phyloP scores from a whole-genome alignment of 53 echinoderm and acorn worm genomes.

The Astropecten irregularis region DNA sequence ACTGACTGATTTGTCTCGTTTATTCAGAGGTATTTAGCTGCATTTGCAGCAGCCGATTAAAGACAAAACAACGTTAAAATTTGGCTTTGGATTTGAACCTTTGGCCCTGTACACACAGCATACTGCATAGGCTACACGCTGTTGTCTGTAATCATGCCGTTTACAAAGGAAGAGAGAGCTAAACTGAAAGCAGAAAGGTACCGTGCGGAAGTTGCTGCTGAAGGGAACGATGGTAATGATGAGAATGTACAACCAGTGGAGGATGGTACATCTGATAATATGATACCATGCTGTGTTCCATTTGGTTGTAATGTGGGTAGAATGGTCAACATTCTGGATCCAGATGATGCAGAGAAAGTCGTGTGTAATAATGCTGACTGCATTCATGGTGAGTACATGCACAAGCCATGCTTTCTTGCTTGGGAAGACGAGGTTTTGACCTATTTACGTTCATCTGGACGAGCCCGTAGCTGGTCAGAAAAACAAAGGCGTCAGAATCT shows the following conservation, averaged over 20 bases:
- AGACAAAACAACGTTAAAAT: too few species aligned
- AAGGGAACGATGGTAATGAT: constrained; percentile 60
- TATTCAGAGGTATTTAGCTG: too few species aligned
- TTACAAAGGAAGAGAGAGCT: constrained; percentile 84
- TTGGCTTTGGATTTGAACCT: too few species aligned
- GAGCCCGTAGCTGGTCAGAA: constrained; percentile 97
- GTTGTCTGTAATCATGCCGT: constrained; percentile 98
- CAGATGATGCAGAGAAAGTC: constrained; percentile 90
- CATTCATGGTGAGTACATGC: constrained; percentile 81
- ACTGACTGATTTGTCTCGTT: too few species aligned
- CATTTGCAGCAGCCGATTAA: too few species aligned
- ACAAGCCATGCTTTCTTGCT: constrained; percentile 83
- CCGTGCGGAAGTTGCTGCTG: constrained; percentile 78
- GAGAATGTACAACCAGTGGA: constrained; percentile 59
- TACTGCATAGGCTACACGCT: too few species aligned
- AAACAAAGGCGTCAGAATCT: constrained; percentile 97
- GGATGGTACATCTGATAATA: constrained; percentile 64
- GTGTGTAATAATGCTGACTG: constrained; percentile 98
- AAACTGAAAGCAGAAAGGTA: constrained; percentile 86
- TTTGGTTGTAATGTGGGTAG: constrained; percentile 75
- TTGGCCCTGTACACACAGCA: too few species aligned
- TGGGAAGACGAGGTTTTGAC: constrained; percentile 98
- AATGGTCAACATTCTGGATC: constrained; percentile 80
- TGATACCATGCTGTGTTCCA: constrained; percentile 88
- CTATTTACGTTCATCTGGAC: constrained; percentile 92